Evolutionary conservation across 2,888 invertebrate species (phyloP), one percentile per base, ranked within the genome.

Genomic region (Platerodrilus igneus): DNA sequence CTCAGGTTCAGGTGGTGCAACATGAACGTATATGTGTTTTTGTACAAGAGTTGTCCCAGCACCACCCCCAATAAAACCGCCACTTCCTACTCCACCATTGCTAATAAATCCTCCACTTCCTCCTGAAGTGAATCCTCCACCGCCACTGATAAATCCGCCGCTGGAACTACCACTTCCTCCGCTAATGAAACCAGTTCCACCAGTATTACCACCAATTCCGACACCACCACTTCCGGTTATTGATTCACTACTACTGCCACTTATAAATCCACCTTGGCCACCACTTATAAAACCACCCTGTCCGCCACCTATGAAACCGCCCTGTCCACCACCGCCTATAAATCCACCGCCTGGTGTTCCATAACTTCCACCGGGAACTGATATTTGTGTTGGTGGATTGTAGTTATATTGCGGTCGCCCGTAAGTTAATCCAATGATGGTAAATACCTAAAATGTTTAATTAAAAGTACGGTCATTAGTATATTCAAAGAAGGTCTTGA

Each of bases 11-110:
- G 83, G 86, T 54, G 88, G 88, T 29, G 89, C 87, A 7, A 88
- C 87, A 66, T 88, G 88, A 4, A 89, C 88, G 74, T 88, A 89
- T 64, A 86, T 86, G 73, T 86, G 87, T 62, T 86, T 88, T 64
- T 86, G 86, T 47, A 87, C 81, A 18, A 85, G 67, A 48, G 81
- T 75, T 53, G 75, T 74, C 37, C 69, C 65, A 37, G 67, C 63
- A 45, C 59, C 55, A 10, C 52, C 53, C 18, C 51, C 54, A 7
- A 72, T 73, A 53, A 73, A 74, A 51, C 72, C 71, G 15, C 71
- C 57, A 61, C 68, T 71, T 39, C 70, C 68, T 1, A 40, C 40
- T 43, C 69, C 69, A 30, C 67, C 67, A 14, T 55, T 55, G 14
- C 48, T 47, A 16, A 61, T 63, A 38, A 68, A 67, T 13, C 67